Conservation (phyloP, 2,888 invertebrate species). For the Heliconius charithonia region DNA sequence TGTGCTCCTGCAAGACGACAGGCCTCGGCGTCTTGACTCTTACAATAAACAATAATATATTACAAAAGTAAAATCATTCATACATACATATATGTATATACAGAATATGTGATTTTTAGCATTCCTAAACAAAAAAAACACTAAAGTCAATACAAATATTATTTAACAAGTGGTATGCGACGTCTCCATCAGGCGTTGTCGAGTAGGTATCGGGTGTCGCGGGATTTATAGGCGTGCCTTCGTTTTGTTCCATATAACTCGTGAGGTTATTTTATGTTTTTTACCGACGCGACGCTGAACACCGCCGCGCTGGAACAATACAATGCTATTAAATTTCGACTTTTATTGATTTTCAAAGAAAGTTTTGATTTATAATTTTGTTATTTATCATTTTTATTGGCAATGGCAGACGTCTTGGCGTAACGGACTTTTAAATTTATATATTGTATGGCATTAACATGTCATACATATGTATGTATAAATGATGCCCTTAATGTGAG, state of each 20-base stretch:
- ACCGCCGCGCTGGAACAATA: conserved; percentile 1
- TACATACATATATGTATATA: neutral
- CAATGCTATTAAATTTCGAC: conserved; percentile 26
- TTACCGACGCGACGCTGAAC: neutral
- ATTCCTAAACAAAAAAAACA: neutral
- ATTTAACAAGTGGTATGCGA: conserved; percentile 15
- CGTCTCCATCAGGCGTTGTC: conserved; percentile 29
- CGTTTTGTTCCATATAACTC: conserved; percentile 12
- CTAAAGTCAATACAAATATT: neutral
- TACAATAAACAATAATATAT: too few relatives aligned
- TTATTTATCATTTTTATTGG: conserved; percentile 1
- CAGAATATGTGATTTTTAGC: neutral
- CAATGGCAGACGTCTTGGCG: neutral
- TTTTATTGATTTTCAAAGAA: conserved; percentile 25
- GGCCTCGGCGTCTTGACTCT: too few relatives aligned
- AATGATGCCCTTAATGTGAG: too few relatives aligned
- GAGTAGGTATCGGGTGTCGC: conserved; percentile 16
- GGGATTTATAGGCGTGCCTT: conserved; percentile 30
- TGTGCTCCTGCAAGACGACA: too few relatives aligned
- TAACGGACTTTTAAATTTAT: neutral
- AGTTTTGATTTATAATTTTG: conserved; percentile 18
- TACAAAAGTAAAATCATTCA: neutral
- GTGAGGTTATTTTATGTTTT: conserved; percentile 24
- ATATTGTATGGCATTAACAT: neutral
- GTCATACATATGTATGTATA: neutral